Base-by-base conservation (phyloP, 1,140 invertebrate genomes). In the Platorchestia sp. region DNA sequence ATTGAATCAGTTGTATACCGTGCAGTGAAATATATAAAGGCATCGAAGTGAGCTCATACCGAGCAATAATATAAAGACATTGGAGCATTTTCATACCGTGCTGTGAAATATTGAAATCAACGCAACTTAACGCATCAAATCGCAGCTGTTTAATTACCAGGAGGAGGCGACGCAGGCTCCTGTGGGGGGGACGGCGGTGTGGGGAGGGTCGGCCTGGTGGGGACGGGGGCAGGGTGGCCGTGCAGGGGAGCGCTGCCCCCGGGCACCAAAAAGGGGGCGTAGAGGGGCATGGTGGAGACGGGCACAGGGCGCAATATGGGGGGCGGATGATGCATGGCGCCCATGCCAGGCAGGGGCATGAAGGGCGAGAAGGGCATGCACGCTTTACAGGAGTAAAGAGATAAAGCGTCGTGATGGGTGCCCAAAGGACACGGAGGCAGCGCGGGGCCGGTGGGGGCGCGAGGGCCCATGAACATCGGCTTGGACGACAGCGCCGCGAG, bases 281-380 rank as follows among this genome's bases (percentile, higher is more conserved):
- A 96, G 42, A 96, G 86, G 43, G 51, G 96, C 7, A 95, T 95
- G 93, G 95, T 75, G 95, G 96, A 95, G 0, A 96, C 95, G 14
- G 96, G 95, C 41, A 96, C 96, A 0, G 96, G 96, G 5, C 96
- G 95, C 0, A 96, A 86, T 0, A 96, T 95, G 41, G 95, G 95
- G 42, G 95, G 51, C 93, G 96, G 40, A 86, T 47, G 59, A 95
- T 95, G 51, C 0, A 86, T 47, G 53, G 95, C 95, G 95, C 89
- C 95, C 86, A 96, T 95, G 86, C 95, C 96, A 36, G 95, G 96
- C 45, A 95, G 95, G 0, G 95, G 95, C 45, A 95, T 95, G 95
- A 95, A 95, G 42, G 96, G 95, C 1, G 89, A 91, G 87, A 96
- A 95, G 59, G 96, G 96, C 42, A 96, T 95, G 87, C 96, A 96